Conservation (phyloP, 1,140 invertebrate genomes). For the Bombus fervidus region DNA sequence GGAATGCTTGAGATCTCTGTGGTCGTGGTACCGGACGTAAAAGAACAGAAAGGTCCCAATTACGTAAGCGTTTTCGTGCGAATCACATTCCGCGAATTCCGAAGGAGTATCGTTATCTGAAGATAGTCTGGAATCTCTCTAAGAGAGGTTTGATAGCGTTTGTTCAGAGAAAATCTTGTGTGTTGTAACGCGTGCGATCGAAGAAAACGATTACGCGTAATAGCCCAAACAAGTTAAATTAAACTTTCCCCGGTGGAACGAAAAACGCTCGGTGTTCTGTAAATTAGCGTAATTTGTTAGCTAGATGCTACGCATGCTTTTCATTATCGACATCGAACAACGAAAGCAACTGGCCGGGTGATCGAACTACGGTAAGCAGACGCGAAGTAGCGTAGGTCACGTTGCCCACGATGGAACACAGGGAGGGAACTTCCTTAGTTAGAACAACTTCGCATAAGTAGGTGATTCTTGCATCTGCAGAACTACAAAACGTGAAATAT, state of each 20-base stretch:
- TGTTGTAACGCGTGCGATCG: slow-evolving; percentile 7
- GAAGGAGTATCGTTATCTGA: slow-evolving; percentile 25
- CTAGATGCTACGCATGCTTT: background rate
- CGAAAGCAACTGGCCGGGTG: background rate
- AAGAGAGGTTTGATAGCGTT: background rate
- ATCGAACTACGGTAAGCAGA: slow-evolving; percentile 3
- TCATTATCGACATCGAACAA: background rate
- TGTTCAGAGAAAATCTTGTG: slow-evolving; percentile 10
- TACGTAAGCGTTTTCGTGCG: slow-evolving; percentile 43
- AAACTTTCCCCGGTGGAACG: background rate
- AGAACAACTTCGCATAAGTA: slow-evolving; percentile 56
- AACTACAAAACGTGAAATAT: slow-evolving; percentile 62
- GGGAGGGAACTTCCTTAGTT: slow-evolving; percentile 40
- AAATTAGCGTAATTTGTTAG: background rate
- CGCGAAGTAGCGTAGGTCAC: slow-evolving; percentile 19
- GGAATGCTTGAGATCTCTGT: slow-evolving; percentile 43
- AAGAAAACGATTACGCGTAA: slow-evolving; percentile 25
- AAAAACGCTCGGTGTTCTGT: background rate
- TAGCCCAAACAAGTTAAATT: background rate
- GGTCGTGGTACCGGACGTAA: background rate
- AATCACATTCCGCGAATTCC: slow-evolving; percentile 28
- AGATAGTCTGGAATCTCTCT: background rate
- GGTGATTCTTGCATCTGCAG: slow-evolving; percentile 48
- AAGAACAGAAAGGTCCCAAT: slow-evolving; percentile 29
- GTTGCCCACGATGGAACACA: background rate